Evolutionary conservation across 2,888 invertebrate genomes (phyloP).

Genomic region (Linnaemya tessellans): DNA sequence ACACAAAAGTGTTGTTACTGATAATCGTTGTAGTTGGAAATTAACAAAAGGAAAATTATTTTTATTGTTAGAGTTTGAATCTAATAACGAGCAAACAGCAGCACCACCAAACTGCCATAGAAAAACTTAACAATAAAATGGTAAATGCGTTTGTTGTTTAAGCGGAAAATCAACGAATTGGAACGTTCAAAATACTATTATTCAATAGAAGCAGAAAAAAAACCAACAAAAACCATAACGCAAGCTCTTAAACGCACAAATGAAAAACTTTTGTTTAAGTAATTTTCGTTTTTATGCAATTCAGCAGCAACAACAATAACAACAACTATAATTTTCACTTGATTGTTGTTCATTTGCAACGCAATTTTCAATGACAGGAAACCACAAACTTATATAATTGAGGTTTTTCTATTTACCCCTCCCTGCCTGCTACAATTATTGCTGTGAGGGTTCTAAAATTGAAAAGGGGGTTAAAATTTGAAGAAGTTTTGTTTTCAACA

Average conservation of each 20-base stretch:
- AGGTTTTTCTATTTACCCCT: conserved; percentile 28
- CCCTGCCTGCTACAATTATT: too few relatives aligned
- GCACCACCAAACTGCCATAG: background rate
- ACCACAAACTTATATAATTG: conserved; percentile 55
- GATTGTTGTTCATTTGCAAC: conserved; percentile 51
- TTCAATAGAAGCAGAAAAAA: conserved; percentile 54
- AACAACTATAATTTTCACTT: conserved; percentile 44
- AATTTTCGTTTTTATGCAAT: conserved; percentile 44
- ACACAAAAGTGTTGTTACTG: conserved; percentile 22
- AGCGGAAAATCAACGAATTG: conserved; percentile 67
- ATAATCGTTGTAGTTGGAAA: conserved; percentile 23
- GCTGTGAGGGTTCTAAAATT: background rate
- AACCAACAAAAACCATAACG: conserved; percentile 14
- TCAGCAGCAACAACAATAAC: conserved; percentile 21
- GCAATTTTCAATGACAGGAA: conserved; percentile 69
- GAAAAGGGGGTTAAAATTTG: background rate
- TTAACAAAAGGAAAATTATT: conserved; percentile 31
- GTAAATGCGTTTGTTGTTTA: conserved; percentile 56
- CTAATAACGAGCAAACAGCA: conserved; percentile 27
- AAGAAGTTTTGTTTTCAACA: background rate
- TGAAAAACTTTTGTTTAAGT: conserved; percentile 29
- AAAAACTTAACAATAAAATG: conserved; percentile 26
- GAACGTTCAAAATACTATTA: conserved; percentile 63
- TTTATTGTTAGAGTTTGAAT: conserved; percentile 27
- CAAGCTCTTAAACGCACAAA: conserved; percentile 29